Percentiles rank a stretch among this genome's conserved stretches.
Evolutionary conservation across 2,888 invertebrate species (phyloP).

Genomic region (Sinopyrophorus schimmeli): DNA sequence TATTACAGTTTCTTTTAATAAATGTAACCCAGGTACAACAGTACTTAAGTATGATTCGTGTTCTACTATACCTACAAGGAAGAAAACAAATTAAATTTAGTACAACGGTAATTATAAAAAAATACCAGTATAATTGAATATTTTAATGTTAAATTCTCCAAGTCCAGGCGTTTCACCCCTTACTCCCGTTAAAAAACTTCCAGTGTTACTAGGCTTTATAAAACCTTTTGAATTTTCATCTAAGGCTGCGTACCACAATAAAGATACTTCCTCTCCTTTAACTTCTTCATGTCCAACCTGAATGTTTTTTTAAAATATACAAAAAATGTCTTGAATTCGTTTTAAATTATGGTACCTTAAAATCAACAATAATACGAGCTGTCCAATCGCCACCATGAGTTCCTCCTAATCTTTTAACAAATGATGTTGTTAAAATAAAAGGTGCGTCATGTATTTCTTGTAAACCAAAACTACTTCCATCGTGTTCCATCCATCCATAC

Average conservation of each 20-base stretch:
- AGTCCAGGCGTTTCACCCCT: constrained; percentile 77
- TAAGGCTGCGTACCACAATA: constrained; percentile 82
- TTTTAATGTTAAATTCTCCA: constrained; percentile 72
- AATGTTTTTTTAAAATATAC: constrained; percentile 3
- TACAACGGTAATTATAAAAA: background rate
- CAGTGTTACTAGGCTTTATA: constrained; percentile 57
- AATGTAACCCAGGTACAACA: constrained; percentile 68
- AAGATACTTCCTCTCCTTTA: constrained; percentile 61
- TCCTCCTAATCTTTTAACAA: constrained; percentile 82
- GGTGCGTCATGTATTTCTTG: constrained; percentile 86
- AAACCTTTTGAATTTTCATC: constrained; percentile 70
- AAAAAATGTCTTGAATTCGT: background rate
- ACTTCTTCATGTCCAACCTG: constrained; percentile 32
- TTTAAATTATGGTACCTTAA: constrained; percentile 52
- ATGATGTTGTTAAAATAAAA: constrained; percentile 78
- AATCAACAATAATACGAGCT: constrained; percentile 71
- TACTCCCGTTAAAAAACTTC: constrained; percentile 64
- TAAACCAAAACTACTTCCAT: constrained; percentile 88
- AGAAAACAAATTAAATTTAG: background rate
- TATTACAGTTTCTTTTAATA: constrained; percentile 75
- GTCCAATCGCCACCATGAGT: constrained; percentile 93
- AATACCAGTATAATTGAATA: constrained; percentile 55
- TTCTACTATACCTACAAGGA: constrained; percentile 60
- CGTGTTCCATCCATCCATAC: constrained; percentile 92
- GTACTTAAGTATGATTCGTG: constrained; percentile 77